Percentiles rank a stretch among this genome's conserved stretches.
Conservation (phyloP, 1,140 invertebrate species). For the Bombus huntii region DNA sequence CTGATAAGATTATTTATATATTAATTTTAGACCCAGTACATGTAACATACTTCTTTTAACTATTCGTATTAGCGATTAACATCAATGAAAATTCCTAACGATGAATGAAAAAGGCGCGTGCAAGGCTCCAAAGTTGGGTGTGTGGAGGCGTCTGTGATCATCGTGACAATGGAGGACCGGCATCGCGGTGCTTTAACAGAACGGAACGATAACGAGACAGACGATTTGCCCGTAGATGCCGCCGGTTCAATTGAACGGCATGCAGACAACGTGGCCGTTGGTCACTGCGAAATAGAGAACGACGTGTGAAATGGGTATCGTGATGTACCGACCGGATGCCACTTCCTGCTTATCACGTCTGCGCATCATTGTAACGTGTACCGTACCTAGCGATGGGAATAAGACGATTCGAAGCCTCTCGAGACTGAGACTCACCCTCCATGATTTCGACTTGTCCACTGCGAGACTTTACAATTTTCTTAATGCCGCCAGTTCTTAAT, state of each 20-base stretch:
- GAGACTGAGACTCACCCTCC: too few species aligned
- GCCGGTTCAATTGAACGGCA: constrained; percentile 51
- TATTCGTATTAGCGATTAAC: neutral
- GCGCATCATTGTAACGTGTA: constrained; percentile 55
- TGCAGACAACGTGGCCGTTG: constrained; percentile 51
- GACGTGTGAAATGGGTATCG: constrained; percentile 61
- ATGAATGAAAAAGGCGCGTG: neutral
- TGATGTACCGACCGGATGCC: constrained; percentile 74
- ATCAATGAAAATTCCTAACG: neutral
- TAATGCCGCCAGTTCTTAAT: too few species aligned
- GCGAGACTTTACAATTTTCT: neutral
- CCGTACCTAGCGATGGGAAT: constrained; percentile 46
- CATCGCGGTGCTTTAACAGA: neutral
- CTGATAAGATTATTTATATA: neutral
- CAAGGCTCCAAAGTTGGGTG: neutral
- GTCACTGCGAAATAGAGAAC: constrained; percentile 57
- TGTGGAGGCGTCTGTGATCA: neutral
- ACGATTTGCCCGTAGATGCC: constrained; percentile 50
- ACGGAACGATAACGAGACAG: constrained; percentile 37
- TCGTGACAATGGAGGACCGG: constrained; percentile 8
- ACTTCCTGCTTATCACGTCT: constrained; percentile 78
- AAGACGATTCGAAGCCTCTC: constrained; percentile 30
- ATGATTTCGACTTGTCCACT: neutral
- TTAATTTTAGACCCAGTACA: neutral
- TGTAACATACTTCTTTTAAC: neutral